These are phyloP conservation scores for Athene noctua DNA, from an alignment of 2,113 vertebrate genomes.

Conservation along the genomic window DNA sequence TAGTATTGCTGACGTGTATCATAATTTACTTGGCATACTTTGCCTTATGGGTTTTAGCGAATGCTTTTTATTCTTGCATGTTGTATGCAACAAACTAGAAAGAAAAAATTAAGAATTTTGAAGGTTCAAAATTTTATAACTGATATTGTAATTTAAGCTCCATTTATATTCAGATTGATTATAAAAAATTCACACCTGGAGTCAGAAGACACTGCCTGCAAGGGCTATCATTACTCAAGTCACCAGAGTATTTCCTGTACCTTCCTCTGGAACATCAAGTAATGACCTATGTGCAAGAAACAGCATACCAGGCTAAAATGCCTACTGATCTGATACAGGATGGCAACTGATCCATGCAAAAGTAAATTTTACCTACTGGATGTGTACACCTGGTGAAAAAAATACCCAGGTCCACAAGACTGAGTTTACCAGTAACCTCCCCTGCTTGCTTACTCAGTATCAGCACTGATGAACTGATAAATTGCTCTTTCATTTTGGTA, in stretches of 20 bases:
- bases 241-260: background rate
- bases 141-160: background rate
- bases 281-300: background rate
- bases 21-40: background rate
- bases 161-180: background rate
- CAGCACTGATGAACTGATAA: background rate
- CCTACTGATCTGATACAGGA: background rate
- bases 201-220: background rate
- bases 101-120: background rate
- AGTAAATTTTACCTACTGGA: background rate
- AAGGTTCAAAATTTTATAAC: background rate
- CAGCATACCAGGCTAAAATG: background rate
- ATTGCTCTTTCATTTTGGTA: background rate
- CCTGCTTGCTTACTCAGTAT: background rate
- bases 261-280: background rate
- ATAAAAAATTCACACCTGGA: background rate
- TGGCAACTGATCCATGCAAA: background rate
- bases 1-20: background rate
- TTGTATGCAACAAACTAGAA: background rate
- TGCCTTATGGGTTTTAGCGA: background rate
- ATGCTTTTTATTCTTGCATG: background rate
- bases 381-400: background rate
- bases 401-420: background rate
- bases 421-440: background rate
- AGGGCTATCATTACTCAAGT: background rate